Evolutionary conservation across 2,113 vertebrate species (phyloP).

Genomic region (Oryzias melastigma): DNA sequence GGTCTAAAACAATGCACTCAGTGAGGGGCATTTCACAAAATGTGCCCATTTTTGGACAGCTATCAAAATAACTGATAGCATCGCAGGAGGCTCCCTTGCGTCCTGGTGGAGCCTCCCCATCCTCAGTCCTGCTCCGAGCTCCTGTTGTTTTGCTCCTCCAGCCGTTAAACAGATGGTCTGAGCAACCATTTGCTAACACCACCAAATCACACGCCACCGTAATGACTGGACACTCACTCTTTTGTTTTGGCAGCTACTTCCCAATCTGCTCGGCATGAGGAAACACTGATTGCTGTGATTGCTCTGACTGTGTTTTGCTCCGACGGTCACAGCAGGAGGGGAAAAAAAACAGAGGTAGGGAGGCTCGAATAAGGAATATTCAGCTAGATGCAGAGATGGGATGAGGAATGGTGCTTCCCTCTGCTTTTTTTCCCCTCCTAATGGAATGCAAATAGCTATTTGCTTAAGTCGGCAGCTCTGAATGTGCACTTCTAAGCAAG

Average conservation of each 20-base stretch:
- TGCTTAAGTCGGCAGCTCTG: constrained; percentile 66
- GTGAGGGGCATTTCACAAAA: no score
- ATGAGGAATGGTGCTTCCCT: constrained; percentile 63
- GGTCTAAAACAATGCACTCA: constrained; percentile 3
- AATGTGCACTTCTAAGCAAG: constrained; percentile 66
- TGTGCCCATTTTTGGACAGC: constrained; percentile 13
- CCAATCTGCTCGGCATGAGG: constrained; percentile 60
- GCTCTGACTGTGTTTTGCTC: constrained; percentile 59
- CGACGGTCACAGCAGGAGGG: constrained; percentile 57
- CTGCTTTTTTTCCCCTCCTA: constrained; percentile 44
- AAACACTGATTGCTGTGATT: constrained; percentile 70
- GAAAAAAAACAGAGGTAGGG: constrained; percentile 39
- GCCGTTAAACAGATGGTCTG: constrained; percentile 60
- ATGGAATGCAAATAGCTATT: constrained; percentile 69
- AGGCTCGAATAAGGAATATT: constrained; percentile 50
- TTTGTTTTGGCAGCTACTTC: constrained; percentile 68
- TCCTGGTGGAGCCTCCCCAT: constrained; percentile 28
- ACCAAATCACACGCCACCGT: constrained; percentile 44
- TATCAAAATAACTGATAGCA: constrained; percentile 29
- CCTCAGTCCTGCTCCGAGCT: constrained; percentile 34
- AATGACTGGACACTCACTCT: constrained; percentile 61
- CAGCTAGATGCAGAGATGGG: constrained; percentile 50
- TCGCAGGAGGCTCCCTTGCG: neutral
- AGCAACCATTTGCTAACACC: constrained; percentile 56
- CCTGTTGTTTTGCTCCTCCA: constrained; percentile 58